Base-by-base conservation (phyloP, 1,140 invertebrate genomes). In the Anadara kagoshimensis region DNA sequence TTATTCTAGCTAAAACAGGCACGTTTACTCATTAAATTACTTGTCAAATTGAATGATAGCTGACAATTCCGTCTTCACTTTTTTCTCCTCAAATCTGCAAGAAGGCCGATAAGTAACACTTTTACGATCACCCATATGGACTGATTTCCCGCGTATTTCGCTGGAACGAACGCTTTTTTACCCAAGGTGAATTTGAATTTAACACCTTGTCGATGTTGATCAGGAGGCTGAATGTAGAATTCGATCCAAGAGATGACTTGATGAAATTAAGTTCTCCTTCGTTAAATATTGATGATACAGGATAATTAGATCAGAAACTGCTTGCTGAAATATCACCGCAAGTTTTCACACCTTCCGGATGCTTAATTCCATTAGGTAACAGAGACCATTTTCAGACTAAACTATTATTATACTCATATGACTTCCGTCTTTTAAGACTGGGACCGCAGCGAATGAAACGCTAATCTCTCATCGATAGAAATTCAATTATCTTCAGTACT, bases 281-380 rank as follows among this genome's bases (percentile, higher is more conserved):
- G 64, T 82, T 75, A 78, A 80, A 79, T 81, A 83, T 83, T 83
- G 76, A 83, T 83, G 81, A 78, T 69, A 56, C 36, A 20, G 49
- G 44, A 49, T 79, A 81, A 83, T 83, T 81, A 74, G 74, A 83
- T 81, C 77, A 83, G 61, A 59, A 69, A 73, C 53, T 53, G 69
- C 63, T 76, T 64, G 69, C 75, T 74, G 76, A 77, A 80, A 74
- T 79, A 83, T 76, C 73, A 58, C 68, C 59, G 69, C 64, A 74
- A 77, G 63, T 67, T 72, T 83, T 83, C 74, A 66, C 81, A 83
- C 81, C 78, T 83, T 75, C 49, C 45, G n/a, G 43, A 47, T 7
- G 41, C 69, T 62, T 80, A 83, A 80, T 80, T 79, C 51, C 64
- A 78, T 83, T 76, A 77, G 71, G 63, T 77, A 76, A 74, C 70